Conservation (phyloP, 2,797 vertebrate genomes). For the Diceros bicornis region DNA sequence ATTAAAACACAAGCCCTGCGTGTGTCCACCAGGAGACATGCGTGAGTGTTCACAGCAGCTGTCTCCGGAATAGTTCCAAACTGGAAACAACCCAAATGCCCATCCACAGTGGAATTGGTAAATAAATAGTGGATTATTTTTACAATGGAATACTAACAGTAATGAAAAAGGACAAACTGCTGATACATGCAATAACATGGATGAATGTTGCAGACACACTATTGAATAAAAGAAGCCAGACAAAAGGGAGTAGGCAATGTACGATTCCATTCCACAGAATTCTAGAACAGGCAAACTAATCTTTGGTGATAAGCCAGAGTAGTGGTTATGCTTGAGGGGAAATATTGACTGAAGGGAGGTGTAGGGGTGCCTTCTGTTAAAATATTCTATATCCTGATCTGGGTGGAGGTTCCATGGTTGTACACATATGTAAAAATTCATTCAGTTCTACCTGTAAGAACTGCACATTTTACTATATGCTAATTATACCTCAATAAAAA, state of each 20-base stretch:
- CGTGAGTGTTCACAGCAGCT: not conserved
- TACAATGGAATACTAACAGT: not conserved
- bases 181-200: not conserved
- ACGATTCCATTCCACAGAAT: not conserved
- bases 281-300: not conserved
- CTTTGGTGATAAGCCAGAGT: not conserved
- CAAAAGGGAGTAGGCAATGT: not conserved
- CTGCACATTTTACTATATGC: not conserved
- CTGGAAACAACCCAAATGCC: not conserved
- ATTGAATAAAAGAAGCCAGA: not conserved
- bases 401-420: not conserved
- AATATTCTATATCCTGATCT: conserved; percentile 1
- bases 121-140: not conserved
- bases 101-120: not conserved
- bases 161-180: not conserved
- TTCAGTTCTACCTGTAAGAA: not conserved
- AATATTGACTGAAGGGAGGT: not conserved
- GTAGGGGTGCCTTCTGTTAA: not conserved
- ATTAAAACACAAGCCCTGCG: not conserved
- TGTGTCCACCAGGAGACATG: not conserved
- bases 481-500: not conserved
- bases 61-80: not conserved
- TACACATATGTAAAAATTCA: not conserved
- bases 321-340: not conserved
- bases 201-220: not conserved